These are phyloP conservation scores for Drosophila borealis DNA, from an alignment of 2,888 invertebrate genomes.

Conservation along the genomic window DNA sequence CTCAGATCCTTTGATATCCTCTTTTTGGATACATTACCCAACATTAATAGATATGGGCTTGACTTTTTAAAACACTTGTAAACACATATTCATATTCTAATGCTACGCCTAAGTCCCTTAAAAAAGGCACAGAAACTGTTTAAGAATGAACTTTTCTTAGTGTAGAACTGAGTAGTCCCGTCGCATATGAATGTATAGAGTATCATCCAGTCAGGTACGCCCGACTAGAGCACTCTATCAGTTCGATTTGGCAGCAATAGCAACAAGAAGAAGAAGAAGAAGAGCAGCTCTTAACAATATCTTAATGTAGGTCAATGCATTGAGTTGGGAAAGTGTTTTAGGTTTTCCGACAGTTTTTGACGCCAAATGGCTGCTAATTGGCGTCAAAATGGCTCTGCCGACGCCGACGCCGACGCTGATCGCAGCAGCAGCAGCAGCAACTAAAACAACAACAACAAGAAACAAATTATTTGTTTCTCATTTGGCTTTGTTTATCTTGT, in stretches of 20 bases:
- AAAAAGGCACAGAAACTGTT: too few relatives aligned
- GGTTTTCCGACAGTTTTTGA: constrained; percentile 61
- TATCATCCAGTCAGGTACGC: neutral
- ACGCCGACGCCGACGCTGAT: constrained; percentile 16
- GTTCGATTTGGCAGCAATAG: neutral
- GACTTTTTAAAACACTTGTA: too few relatives aligned
- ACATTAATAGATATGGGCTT: too few relatives aligned
- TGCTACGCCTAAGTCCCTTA: too few relatives aligned
- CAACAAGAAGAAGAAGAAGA: too few relatives aligned
- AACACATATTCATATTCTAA: too few relatives aligned
- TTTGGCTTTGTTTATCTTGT: constrained; percentile 64
- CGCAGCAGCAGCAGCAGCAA: constrained; percentile 11
- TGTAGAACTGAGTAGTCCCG: too few relatives aligned
- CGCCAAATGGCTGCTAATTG: constrained; percentile 80
- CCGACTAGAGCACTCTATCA: too few relatives aligned
- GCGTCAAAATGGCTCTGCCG: constrained; percentile 67
- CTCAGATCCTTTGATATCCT: too few relatives aligned
- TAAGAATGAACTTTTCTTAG: too few relatives aligned
- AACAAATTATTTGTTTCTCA: constrained; percentile 58
- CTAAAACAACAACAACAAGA: constrained; percentile 21
- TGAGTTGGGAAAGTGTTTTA: constrained; percentile 67
- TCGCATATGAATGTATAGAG: neutral
- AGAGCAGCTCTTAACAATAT: constrained; percentile 22
- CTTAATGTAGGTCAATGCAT: constrained; percentile 70
- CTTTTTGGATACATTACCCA: too few relatives aligned